Evolutionary conservation across 2,797 vertebrate genomes (phyloP).

Genomic region (Austrolebias charrua): DNA sequence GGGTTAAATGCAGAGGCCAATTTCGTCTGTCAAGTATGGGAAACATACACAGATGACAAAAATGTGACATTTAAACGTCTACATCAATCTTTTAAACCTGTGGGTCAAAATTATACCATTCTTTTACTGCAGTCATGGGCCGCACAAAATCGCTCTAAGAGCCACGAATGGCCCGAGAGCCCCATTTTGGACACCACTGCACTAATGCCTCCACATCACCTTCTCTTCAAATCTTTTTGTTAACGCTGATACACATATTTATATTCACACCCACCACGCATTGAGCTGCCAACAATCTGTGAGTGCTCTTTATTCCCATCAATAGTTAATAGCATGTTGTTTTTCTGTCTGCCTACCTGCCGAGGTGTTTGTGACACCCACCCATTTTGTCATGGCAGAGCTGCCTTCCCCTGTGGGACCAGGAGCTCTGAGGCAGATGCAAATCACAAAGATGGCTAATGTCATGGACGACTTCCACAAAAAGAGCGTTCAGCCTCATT

Average conservation of each 20-base stretch:
- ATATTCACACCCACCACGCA: conserved; percentile 53
- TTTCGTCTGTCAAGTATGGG: no score
- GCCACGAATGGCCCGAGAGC: no score
- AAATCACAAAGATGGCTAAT: conserved; percentile 52
- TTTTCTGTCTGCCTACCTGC: conserved; percentile 54
- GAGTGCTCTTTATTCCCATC: conserved; percentile 64
- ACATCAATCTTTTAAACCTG: no score
- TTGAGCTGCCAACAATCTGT: conserved; percentile 53
- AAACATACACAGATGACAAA: no score
- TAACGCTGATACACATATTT: conserved; percentile 47
- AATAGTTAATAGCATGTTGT: conserved; percentile 64
- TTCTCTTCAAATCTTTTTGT: conserved; percentile 17
- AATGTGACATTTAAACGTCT: no score
- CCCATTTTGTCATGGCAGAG: conserved; percentile 16
- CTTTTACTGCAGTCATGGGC: no score
- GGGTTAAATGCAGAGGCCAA: no score
- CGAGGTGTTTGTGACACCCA: conserved; percentile 55
- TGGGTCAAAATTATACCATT: no score
- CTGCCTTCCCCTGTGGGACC: conserved; percentile 30
- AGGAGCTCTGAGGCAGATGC: conserved; percentile 43
- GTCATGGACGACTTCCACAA: conserved; percentile 32
- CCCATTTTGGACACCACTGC: no score
- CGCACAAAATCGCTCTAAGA: no score
- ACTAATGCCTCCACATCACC: conserved; percentile 1
- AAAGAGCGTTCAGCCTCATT: conserved; percentile 31